phyloP scores from a whole-genome alignment of 1,140 invertebrate genomes.

The Trachymyrmex cornetzi region DNA sequence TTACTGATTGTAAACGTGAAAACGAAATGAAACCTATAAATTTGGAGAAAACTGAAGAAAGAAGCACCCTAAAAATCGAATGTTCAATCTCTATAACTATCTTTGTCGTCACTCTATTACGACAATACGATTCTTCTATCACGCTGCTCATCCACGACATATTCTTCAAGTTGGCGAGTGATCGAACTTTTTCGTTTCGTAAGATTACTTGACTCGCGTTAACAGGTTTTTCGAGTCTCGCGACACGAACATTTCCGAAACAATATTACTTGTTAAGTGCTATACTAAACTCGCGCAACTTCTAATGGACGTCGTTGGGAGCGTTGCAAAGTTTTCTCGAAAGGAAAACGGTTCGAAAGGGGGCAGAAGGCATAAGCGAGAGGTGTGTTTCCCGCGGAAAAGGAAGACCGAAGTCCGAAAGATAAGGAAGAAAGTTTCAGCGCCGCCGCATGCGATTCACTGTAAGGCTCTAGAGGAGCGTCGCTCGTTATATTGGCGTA shows the following conservation, averaged over 20 bases:
- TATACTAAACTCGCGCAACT: constrained; percentile 72
- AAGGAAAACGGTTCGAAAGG: constrained; percentile 26
- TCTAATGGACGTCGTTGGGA: constrained; percentile 74
- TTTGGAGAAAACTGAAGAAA: background rate
- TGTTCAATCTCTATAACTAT: background rate
- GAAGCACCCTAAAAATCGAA: background rate
- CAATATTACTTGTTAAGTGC: constrained; percentile 74
- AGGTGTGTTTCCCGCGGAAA: constrained; percentile 43
- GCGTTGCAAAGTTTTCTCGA: constrained; percentile 67
- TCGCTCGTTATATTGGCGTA: constrained; percentile 61
- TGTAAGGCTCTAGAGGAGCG: constrained; percentile 49
- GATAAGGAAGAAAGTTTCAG: constrained; percentile 68
- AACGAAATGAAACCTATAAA: background rate
- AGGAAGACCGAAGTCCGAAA: constrained; percentile 35
- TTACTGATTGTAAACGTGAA: background rate
- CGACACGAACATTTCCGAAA: constrained; percentile 69
- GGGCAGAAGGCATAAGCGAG: background rate
- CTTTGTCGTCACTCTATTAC: background rate
- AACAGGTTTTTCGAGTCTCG: constrained; percentile 69
- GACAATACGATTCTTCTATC: constrained; percentile 30
- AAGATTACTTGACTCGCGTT: constrained; percentile 64
- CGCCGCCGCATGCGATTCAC: constrained; percentile 64
- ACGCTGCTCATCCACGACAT: constrained; percentile 38
- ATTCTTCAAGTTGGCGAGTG: constrained; percentile 40
- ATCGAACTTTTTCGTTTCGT: constrained; percentile 62